These are phyloP conservation scores for Enteromius argenteus DNA, from an alignment of 2,797 vertebrate genomes.

Conservation along the genomic window DNA sequence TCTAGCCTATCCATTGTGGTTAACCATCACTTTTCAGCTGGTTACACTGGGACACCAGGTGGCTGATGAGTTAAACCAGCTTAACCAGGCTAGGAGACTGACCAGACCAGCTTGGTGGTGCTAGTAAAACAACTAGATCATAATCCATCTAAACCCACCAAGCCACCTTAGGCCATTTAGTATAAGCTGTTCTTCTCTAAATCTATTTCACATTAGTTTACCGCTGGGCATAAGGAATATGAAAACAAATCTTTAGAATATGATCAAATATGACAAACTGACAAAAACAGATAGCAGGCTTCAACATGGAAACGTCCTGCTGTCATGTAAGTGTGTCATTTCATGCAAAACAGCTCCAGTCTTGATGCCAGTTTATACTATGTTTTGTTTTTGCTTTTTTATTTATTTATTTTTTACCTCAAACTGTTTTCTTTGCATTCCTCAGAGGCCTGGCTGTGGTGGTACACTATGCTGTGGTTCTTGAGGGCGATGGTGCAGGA, in stretches of 20 bases:
- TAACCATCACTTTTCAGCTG: not conserved
- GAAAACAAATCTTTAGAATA: not conserved
- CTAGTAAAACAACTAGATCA: not conserved
- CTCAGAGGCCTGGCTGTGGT: conserved; percentile 81
- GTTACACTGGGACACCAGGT: not conserved
- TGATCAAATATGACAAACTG: conserved; percentile 7
- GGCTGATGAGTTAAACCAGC: not conserved
- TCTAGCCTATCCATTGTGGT: not conserved
- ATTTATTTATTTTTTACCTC: not conserved
- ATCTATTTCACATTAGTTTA: not conserved
- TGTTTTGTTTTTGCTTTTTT: not conserved
- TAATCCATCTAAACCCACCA: not conserved
- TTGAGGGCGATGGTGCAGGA: conserved; percentile 82
- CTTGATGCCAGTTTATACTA: not conserved
- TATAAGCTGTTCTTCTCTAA: not conserved
- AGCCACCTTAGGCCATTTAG: not conserved
- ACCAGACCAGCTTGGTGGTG: not conserved
- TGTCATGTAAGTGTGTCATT: not conserved
- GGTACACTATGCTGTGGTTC: conserved; percentile 85
- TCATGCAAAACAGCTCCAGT: not conserved
- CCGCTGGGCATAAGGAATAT: not conserved
- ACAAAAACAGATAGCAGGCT: conserved; percentile 7
- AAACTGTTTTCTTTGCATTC: conserved; percentile 12
- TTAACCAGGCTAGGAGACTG: not conserved
- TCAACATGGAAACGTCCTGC: not conserved